Conservation (phyloP, 2,888 invertebrate species). For the Microctonus hyperodae region DNA sequence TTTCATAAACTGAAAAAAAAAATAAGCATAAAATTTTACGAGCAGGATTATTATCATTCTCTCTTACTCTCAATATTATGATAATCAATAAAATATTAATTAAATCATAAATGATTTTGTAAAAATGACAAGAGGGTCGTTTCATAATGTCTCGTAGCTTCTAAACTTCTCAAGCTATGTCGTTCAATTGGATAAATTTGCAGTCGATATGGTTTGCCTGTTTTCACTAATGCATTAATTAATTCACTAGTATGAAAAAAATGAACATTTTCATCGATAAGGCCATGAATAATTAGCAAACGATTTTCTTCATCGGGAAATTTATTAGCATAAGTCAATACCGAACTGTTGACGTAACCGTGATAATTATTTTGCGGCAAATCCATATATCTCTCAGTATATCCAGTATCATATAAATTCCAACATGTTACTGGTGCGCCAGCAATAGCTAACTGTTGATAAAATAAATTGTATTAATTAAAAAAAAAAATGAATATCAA, state of each 20-base stretch:
- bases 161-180: slow-evolving; percentile 91
- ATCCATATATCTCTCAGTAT: slow-evolving; percentile 98
- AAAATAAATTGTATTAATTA: background rate
- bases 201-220: slow-evolving; percentile 95
- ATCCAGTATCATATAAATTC: slow-evolving; percentile 97
- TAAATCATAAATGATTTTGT: slow-evolving; percentile 74
- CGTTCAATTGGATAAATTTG: slow-evolving; percentile 97
- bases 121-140: slow-evolving; percentile 92
- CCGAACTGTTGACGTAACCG: slow-evolving; percentile 86
- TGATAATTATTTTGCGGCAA: slow-evolving; percentile 77
- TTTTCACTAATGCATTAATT: slow-evolving; percentile 86
- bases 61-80: background rate
- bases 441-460: slow-evolving; percentile 79
- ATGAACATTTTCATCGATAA: slow-evolving; percentile 99
- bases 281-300: slow-evolving; percentile 93
- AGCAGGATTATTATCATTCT: background rate
- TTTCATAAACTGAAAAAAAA: background rate
- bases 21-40: background rate
- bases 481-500: background rate
- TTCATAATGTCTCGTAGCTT: slow-evolving; percentile 96
- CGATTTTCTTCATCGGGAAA: slow-evolving; percentile 94
- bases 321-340: slow-evolving; percentile 82
- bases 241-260: slow-evolving; percentile 95
- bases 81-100: slow-evolving; percentile 9
- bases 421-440: slow-evolving; percentile 98